A percentile compares a stretch with the other conserved stretches of the same genome.
phyloP scores from a whole-genome alignment of 2,888 invertebrate genomes.

The Agriotes lineatus region DNA sequence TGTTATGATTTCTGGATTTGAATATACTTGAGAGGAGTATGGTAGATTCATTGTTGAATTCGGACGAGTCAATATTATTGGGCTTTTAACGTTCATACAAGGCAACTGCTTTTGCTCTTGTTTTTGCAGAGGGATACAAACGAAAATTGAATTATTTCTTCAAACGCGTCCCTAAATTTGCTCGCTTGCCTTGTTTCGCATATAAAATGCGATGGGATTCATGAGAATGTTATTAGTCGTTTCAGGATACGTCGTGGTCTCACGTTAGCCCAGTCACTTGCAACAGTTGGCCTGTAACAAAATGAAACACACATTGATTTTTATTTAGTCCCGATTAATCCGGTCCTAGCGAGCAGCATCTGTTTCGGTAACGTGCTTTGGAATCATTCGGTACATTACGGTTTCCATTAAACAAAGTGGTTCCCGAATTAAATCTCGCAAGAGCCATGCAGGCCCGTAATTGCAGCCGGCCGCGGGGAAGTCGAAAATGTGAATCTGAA shows the following conservation, averaged over 20 bases:
- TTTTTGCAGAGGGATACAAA: too few species aligned
- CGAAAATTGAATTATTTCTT: background rate
- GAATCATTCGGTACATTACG: constrained; percentile 7
- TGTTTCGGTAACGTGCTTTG: constrained; percentile 18
- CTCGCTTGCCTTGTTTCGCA: background rate
- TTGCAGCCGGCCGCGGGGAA: background rate
- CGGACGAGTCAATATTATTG: too few species aligned
- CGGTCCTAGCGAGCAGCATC: constrained; percentile 6
- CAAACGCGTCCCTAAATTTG: too few species aligned
- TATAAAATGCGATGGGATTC: constrained; percentile 4
- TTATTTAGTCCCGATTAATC: constrained; percentile 18
- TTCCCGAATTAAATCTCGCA: constrained; percentile 14
- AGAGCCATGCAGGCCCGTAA: background rate
- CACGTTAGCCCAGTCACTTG: constrained; percentile 16
- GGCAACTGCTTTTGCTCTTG: too few species aligned
- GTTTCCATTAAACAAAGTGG: constrained; percentile 17
- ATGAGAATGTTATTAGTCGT: constrained; percentile 5
- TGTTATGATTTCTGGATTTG: too few species aligned
- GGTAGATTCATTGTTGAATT: too few species aligned
- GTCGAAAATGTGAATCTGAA: background rate
- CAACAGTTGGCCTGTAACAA: constrained; percentile 18
- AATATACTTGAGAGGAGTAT: too few species aligned
- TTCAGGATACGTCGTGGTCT: background rate
- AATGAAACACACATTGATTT: constrained; percentile 16
- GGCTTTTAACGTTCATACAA: too few species aligned